Percentiles rank a stretch among this genome's conserved stretches.
Evolutionary conservation across 37 sponge, comb jelly and placozoan genomes (phyloP).

Genomic region (Oscarella lobularis): DNA sequence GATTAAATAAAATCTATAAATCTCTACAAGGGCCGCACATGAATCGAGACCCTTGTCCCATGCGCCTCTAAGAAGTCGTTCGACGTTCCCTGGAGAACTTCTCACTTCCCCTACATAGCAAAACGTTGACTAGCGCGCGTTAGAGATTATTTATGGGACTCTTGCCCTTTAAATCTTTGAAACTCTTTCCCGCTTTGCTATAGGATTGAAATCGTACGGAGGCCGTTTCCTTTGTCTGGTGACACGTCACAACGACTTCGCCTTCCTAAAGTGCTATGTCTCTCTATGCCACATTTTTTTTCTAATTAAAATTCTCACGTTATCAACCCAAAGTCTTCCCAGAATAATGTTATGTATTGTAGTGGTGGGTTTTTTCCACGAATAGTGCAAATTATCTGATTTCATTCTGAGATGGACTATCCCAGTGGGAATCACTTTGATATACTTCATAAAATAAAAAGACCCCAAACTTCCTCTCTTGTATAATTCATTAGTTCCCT

Average conservation of each 20-base stretch:
- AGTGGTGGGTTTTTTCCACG: constrained; percentile 88
- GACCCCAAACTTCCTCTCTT: neutral
- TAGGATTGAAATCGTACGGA: constrained; percentile 52
- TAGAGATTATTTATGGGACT: no score
- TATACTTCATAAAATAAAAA: constrained; percentile 25
- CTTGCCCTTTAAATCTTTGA: constrained; percentile 57
- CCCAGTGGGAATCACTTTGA: constrained; percentile 59
- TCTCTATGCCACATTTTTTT: neutral
- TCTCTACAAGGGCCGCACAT: no score
- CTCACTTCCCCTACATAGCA: no score
- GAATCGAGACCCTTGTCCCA: constrained; percentile 63
- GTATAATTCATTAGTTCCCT: neutral
- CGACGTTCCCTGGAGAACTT: constrained; percentile 26
- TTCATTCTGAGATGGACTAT: constrained; percentile 65
- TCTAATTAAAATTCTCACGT: constrained; percentile 37
- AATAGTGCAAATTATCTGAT: constrained; percentile 55
- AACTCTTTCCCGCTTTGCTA: constrained; percentile 46
- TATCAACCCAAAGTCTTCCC: constrained; percentile 86
- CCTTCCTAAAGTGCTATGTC: constrained; percentile 47
- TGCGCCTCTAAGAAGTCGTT: constrained; percentile 43
- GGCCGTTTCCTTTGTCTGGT: constrained; percentile 67
- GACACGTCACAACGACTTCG: constrained; percentile 60
- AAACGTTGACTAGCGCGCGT: no score
- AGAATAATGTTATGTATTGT: constrained; percentile 87
- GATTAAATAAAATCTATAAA: no score